Percentiles rank a stretch among this genome's conserved stretches.
Conservation (phyloP, 2,888 invertebrate genomes). For the Drosophila acutilabella region DNA sequence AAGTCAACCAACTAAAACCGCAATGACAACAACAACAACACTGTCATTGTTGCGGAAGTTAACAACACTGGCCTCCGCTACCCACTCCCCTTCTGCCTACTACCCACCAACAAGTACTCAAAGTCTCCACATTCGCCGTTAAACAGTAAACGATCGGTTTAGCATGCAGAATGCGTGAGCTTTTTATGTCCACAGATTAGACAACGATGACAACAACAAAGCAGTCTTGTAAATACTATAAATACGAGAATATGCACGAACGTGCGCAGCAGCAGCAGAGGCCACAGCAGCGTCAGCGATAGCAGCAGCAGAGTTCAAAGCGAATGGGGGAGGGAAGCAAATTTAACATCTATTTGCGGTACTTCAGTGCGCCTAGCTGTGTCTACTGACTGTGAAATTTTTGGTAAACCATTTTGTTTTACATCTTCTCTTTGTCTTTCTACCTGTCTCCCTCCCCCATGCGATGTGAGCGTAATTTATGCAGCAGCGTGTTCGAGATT, state of each 20-base stretch:
- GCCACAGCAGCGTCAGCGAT: background rate
- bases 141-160: constrained; percentile 29
- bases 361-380: constrained; percentile 33
- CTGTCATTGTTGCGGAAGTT: constrained; percentile 50
- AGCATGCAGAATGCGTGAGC: constrained; percentile 58
- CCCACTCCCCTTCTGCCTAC: background rate
- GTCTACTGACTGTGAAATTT: constrained; percentile 71
- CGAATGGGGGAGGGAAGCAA: background rate
- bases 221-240: constrained; percentile 37
- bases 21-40: constrained; percentile 48
- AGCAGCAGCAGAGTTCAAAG: background rate
- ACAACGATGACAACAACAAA: constrained; percentile 17
- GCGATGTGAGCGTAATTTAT: constrained; percentile 44
- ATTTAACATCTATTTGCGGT: constrained; percentile 26
- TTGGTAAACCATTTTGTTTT: constrained; percentile 60
- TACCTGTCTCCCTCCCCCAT: constrained; percentile 1
- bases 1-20: constrained; percentile 51
- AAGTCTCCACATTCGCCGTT: constrained; percentile 1
- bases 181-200: constrained; percentile 49
- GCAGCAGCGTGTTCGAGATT: constrained; percentile 47
- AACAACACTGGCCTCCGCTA: constrained; percentile 21
- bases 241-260: constrained; percentile 48
- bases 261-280: constrained; percentile 12
- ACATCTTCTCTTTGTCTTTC: constrained; percentile 1
- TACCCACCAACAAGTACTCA: background rate